Percentiles rank a stretch among this genome's conserved stretches.
Conservation (phyloP, 2,888 invertebrate species). For the Melitaea athalia region DNA sequence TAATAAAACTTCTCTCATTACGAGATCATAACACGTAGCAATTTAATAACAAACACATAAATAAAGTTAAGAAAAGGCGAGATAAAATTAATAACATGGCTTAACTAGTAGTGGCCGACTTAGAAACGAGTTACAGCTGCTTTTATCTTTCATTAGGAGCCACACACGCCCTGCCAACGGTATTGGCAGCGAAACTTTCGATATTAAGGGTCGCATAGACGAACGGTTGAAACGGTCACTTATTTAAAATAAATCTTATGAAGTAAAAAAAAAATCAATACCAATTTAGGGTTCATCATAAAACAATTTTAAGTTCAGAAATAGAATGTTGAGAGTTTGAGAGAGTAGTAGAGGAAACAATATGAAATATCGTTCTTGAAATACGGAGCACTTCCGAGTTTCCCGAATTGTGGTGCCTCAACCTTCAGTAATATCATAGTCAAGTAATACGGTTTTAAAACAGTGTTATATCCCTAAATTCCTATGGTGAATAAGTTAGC, state of each 20-base stretch:
- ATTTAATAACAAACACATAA: constrained; percentile 45
- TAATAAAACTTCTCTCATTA: constrained; percentile 38
- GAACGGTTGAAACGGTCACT: constrained; percentile 16
- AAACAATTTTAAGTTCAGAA: too few relatives aligned
- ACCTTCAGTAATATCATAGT: too few relatives aligned
- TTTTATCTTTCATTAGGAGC: constrained; percentile 64
- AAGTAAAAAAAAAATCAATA: background rate
- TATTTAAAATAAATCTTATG: background rate
- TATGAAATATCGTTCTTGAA: too few relatives aligned
- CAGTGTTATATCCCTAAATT: too few relatives aligned
- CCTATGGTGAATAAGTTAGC: too few relatives aligned
- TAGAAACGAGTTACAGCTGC: constrained; percentile 57
- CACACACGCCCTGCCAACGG: constrained; percentile 51
- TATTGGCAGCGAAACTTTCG: constrained; percentile 61
- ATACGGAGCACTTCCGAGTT: too few relatives aligned
- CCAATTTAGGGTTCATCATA: background rate
- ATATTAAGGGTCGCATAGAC: constrained; percentile 54
- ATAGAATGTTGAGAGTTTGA: too few relatives aligned
- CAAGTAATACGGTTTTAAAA: too few relatives aligned
- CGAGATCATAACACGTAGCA: constrained; percentile 39
- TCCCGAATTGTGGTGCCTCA: too few relatives aligned
- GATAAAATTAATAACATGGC: constrained; percentile 53
- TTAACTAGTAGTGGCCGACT: constrained; percentile 54
- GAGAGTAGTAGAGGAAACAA: too few relatives aligned
- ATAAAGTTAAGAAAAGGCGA: constrained; percentile 43